Conservation (phyloP, 2,797 vertebrate species). For the Xenops minutus region DNA sequence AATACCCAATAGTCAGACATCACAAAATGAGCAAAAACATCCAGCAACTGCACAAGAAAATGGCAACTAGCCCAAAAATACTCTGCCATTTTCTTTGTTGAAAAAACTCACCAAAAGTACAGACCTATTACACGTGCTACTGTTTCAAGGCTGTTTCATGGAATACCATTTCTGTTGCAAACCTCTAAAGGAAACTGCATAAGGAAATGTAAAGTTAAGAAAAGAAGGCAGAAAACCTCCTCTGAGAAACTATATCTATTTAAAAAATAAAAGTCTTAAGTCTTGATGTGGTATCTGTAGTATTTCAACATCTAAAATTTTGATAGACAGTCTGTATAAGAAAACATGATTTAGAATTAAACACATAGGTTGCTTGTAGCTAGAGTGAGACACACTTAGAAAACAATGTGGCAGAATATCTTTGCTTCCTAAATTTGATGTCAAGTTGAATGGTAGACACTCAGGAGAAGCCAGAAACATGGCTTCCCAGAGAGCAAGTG, state of each 20-base stretch:
- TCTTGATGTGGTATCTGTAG: not conserved
- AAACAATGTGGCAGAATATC: not conserved
- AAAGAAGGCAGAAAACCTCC: not conserved
- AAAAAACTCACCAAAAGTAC: not conserved
- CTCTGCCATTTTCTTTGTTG: not conserved
- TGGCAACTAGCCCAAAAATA: not conserved
- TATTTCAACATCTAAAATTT: not conserved
- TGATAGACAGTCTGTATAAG: not conserved
- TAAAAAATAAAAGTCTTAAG: too few relatives aligned
- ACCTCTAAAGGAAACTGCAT: not conserved
- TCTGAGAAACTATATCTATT: not conserved
- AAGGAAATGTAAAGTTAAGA: not conserved
- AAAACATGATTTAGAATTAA: not conserved
- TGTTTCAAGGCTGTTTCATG: not conserved
- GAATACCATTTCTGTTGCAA: not conserved
- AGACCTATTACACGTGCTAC: not conserved
- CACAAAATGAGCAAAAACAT: not conserved
- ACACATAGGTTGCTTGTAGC: not conserved
- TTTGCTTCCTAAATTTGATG: not conserved
- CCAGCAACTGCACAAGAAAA: not conserved
- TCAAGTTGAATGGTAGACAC: fast-evolving
- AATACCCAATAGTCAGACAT: not conserved
- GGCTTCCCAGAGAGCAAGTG: not conserved
- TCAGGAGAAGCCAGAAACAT: not conserved
- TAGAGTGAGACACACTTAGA: not conserved